These are phyloP conservation scores for Miniopterus natalensis DNA, from an alignment of 2,113 vertebrate genomes.

Conservation along the genomic window DNA sequence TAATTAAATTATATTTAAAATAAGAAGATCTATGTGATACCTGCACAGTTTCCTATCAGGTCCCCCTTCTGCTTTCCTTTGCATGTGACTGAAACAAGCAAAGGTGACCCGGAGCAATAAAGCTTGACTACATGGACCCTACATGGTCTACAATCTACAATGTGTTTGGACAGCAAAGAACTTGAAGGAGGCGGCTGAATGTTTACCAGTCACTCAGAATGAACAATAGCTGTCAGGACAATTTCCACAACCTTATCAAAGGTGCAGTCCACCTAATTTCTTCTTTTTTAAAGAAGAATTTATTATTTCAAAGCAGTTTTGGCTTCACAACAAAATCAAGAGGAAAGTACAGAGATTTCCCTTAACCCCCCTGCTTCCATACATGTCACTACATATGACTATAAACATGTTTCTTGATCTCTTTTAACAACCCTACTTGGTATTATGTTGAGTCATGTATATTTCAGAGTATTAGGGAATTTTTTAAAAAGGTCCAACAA, in stretches of 20 bases:
- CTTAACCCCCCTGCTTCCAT: neutral
- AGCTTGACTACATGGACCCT: neutral
- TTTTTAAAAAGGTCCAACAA: neutral
- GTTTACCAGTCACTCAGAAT: neutral
- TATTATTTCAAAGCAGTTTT: neutral
- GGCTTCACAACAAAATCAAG: neutral
- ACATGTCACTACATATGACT: neutral
- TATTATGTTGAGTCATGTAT: neutral
- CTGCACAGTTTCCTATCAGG: neutral
- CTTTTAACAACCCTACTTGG: neutral
- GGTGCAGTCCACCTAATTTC: neutral
- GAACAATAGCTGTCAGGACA: neutral
- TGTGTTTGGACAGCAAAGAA: neutral
- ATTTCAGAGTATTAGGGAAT: neutral
- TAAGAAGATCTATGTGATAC: neutral
- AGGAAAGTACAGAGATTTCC: neutral
- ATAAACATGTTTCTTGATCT: neutral
- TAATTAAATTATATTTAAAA: neutral
- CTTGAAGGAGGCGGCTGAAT: neutral
- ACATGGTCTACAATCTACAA: neutral
- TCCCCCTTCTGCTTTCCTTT: neutral
- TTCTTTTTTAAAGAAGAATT: neutral
- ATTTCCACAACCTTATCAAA: neutral
- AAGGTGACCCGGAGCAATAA: neutral
- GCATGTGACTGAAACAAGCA: neutral